Evolutionary conservation across 2,888 invertebrate species (phyloP).

Genomic region (Troilus luridus): DNA sequence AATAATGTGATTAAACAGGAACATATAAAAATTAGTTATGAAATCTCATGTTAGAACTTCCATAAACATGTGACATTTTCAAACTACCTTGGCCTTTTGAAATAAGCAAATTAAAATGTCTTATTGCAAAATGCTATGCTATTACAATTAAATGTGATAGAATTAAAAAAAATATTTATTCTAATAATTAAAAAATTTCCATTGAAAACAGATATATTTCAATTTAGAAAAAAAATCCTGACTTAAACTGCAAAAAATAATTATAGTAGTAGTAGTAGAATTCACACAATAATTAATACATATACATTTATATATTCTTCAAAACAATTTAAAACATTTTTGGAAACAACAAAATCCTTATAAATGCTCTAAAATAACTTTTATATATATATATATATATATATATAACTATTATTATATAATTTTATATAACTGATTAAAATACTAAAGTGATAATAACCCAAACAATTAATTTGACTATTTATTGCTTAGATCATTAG

Average conservation of each 20-base stretch:
- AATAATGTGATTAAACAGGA: not conserved
- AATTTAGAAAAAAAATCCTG: too few species aligned
- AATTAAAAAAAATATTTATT: not conserved
- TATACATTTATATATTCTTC: too few species aligned
- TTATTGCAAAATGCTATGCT: not conserved
- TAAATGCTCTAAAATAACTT: too few species aligned
- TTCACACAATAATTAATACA: too few species aligned
- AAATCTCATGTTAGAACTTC: not conserved
- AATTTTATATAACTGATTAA: too few species aligned
- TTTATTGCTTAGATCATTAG: not conserved
- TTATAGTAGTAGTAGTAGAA: too few species aligned
- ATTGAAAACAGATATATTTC: not conserved
- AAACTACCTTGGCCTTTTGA: constrained; percentile 12
- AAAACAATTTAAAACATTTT: too few species aligned
- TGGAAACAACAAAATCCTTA: too few species aligned
- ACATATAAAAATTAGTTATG: not conserved
- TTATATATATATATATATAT: too few species aligned
- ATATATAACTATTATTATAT: too few species aligned
- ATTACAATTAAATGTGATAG: not conserved
- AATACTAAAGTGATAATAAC: not conserved
- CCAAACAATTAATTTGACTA: not conserved
- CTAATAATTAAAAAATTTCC: not conserved
- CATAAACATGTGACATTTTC: not conserved
- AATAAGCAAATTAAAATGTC: not conserved
- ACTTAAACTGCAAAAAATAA: too few species aligned